Evolutionary conservation across 2,888 invertebrate species (phyloP).

Genomic region (Stenodera caucasica): DNA sequence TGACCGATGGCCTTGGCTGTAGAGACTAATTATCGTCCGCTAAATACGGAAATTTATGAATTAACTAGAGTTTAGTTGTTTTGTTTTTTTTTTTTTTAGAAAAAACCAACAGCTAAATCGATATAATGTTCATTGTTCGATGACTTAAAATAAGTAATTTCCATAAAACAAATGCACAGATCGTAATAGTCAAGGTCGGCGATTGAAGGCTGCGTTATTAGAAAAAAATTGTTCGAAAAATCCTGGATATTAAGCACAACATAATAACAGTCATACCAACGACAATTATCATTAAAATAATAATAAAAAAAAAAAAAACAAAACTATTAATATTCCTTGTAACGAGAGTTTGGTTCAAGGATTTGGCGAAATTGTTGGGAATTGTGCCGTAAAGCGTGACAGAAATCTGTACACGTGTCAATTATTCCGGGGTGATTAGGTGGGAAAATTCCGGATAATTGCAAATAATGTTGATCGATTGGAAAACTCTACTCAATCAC

Average conservation of each 20-base stretch:
- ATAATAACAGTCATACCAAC: conserved; percentile 8
- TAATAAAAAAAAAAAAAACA: conserved; percentile 32
- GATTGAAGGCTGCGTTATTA: conserved; percentile 2
- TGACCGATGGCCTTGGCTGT: background rate
- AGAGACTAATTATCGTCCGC: conserved; percentile 4
- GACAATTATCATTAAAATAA: no score
- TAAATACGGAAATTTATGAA: conserved; percentile 5
- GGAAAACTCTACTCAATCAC: no score
- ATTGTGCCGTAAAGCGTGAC: conserved; percentile 35
- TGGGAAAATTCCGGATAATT: background rate
- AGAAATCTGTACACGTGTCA: background rate
- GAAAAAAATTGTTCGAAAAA: background rate
- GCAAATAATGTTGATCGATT: no score
- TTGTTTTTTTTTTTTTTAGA: background rate
- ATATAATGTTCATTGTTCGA: no score
- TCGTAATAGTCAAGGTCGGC: background rate
- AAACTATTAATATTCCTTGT: no score
- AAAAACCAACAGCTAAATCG: no score
- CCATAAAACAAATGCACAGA: conserved; percentile 1
- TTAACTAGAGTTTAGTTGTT: background rate
- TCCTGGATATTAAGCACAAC: background rate
- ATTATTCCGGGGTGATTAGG: background rate
- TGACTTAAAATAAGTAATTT: background rate
- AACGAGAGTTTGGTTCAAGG: conserved; percentile 36
- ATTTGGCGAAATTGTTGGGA: conserved; percentile 35